phyloP scores from a whole-genome alignment of 2,797 vertebrate genomes.

The Oreochromis grahami region DNA sequence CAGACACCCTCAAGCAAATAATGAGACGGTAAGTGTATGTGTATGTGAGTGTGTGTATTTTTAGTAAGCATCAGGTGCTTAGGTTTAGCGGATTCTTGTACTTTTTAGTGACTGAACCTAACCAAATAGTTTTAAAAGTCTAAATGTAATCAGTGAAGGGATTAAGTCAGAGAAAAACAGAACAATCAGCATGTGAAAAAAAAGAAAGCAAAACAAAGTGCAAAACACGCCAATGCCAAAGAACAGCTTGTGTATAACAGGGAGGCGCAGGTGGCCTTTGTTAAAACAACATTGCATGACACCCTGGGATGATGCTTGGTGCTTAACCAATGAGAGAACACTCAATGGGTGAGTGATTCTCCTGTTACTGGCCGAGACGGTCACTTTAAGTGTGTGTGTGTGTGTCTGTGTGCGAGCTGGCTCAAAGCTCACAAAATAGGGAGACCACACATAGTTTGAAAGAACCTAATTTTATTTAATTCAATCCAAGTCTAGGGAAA shows the following conservation, averaged over 20 bases:
- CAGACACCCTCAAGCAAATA: conserved; percentile 16
- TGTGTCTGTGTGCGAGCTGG: neutral
- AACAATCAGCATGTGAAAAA: neutral
- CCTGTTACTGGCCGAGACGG: neutral
- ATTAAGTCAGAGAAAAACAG: neutral
- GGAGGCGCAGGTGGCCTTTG: neutral
- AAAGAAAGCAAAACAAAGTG: neutral
- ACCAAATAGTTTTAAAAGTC: neutral
- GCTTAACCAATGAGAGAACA: neutral
- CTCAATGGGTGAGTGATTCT: neutral
- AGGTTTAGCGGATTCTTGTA: neutral
- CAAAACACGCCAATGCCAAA: neutral
- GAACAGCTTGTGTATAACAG: neutral
- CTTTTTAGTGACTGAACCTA: neutral
- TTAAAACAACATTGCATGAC: neutral
- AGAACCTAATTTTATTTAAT: neutral
- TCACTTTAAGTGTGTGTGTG: neutral
- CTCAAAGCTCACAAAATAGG: neutral
- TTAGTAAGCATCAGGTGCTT: neutral
- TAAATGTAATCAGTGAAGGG: neutral
- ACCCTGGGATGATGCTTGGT: neutral
- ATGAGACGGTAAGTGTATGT: conserved; percentile 1
- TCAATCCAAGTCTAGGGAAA: neutral
- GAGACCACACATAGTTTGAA: neutral
- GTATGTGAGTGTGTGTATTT: neutral